Evolutionary conservation across 2,797 vertebrate species (phyloP), one percentile per base, ranked within the genome.

Genomic region (Etheostoma perlongum): DNA sequence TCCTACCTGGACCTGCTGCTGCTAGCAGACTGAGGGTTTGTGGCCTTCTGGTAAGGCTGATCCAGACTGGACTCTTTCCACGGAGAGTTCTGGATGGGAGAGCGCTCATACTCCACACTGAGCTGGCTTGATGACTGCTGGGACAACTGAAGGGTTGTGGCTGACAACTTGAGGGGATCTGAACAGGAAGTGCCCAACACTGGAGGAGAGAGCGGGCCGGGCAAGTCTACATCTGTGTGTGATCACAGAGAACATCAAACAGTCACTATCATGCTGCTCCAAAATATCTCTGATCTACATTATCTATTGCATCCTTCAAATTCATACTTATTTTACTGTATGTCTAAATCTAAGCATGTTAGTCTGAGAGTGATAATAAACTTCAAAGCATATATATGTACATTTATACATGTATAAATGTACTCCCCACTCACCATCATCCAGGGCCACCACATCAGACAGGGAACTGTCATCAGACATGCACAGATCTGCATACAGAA

Each of bases 61-160:
- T 98, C 97, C 83, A 98, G 93, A 85, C 96, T 97, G 64, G 97
- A 96, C 91, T 98, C 97, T 65, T 90, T 96, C 97, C 97, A 98
- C 0, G 97, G 97, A 55, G 96, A 95, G 90, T 96, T 97, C 89
- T 96, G 96, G 80, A 98, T 95, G 6, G 97, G 97, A 4, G 95
- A 94, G 30, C 91, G 92, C 53, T 97, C 93, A 4, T 90, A 87
- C 72, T 91, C 91, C 83, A 88, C 84, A 12, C 80, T 85, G 79
- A 82, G 77, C 82, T 90, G 88, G 67, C 85, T 78, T 1, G 85
- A 67, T 27, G 87, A 72, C 55, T 90, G 89, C 64, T 82, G 81
- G 18, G 85, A 53, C 0, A 80, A 87, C 54, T 87, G 89, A 19
- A 83, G 84, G 57, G 71, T 75, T 46, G 80, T 82, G 14, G 73